These are phyloP conservation scores for Xenopus petersii DNA, from an alignment of 2,797 vertebrate genomes.

Conservation along the genomic window DNA sequence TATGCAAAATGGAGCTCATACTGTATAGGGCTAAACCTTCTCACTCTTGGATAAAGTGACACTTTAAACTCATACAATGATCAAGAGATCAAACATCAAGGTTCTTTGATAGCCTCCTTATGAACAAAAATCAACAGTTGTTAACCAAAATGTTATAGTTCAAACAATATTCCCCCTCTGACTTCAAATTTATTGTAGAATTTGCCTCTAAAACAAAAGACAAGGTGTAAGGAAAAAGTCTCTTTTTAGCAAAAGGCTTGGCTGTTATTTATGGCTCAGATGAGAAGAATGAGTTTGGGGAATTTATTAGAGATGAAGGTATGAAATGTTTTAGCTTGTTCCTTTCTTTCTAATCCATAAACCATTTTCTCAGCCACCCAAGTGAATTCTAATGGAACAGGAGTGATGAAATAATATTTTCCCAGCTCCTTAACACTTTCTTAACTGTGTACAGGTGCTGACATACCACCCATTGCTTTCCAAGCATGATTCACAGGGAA, in stretches of 20 bases:
- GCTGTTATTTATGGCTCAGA: slow-evolving; percentile 83
- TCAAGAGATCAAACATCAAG: slow-evolving; percentile 74
- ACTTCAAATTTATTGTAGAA: slow-evolving; percentile 81
- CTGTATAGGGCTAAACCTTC: background rate
- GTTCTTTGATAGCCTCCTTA: slow-evolving; percentile 70
- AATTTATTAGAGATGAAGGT: slow-evolving; percentile 84
- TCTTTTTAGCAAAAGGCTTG: slow-evolving; percentile 77
- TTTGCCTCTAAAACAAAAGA: slow-evolving; percentile 79
- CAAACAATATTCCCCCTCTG: slow-evolving; percentile 74
- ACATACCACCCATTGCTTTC: background rate
- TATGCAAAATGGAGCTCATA: background rate
- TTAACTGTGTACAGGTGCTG: slow-evolving; percentile 64
- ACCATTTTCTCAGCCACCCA: slow-evolving; percentile 82
- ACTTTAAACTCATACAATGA: slow-evolving; percentile 37
- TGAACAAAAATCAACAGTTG: slow-evolving; percentile 76
- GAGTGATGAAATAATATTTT: slow-evolving; percentile 83
- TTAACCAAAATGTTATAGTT: slow-evolving; percentile 81
- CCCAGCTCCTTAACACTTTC: slow-evolving; percentile 76
- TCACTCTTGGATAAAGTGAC: background rate
- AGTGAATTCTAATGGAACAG: slow-evolving; percentile 86
- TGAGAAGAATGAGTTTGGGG: slow-evolving; percentile 82
- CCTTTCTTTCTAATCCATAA: slow-evolving; percentile 83
- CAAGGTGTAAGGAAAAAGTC: slow-evolving; percentile 75
- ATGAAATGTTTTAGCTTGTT: slow-evolving; percentile 84
- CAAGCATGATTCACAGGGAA: too few relatives aligned